Base-by-base conservation (phyloP, 2,797 vertebrate genomes). In the Columba guinea region DNA sequence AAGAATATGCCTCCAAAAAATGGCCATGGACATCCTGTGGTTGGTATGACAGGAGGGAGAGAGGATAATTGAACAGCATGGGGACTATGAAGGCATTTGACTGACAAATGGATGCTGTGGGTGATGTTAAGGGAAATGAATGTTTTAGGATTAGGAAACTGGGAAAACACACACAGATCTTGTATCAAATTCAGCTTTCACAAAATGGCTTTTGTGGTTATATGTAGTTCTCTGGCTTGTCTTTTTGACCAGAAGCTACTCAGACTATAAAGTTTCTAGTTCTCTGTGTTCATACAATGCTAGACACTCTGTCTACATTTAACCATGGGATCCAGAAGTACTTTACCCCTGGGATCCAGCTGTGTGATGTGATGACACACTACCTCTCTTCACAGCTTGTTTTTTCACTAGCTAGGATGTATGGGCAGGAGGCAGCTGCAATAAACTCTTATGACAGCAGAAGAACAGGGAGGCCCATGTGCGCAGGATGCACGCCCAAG, bases 201-300 rank as follows among this genome's bases (percentile, higher is more conserved):
- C n/a, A 78, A 89, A 84, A 79, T 81, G 80, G 73, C 10, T 93
- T 95, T 94, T 94, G 76, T 84, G 87, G 90, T 90, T 83, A 18
- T 58, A 34, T n/a, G 52, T 14, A 70, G 35, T 53, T 84, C 70
- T 60, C 49, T 77, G 26, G 26, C 35, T 86, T 91, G 59, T 78
- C 51, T 88, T 94, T 93, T 86, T 63, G 51, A 92, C 48, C 63
- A 91, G 59, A 81, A 95, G 39, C 53, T 67, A 3, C 28, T 94
- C 4, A 3, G 12, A 7, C 53, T 76, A 28, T 63, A 79, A 81
- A 17, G 9, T 63, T 65, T 18, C 23, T 70, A n/a, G 30, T 73
- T 12, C 27, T 90, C 13, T 55, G 6, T 60, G 19, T 64, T 82
- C 41, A 30, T 27, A 63, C 44, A 88, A 32, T 35, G 39, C 14